Conservation (phyloP, 1,140 invertebrate genomes). For the Lordiphosa mommai region DNA sequence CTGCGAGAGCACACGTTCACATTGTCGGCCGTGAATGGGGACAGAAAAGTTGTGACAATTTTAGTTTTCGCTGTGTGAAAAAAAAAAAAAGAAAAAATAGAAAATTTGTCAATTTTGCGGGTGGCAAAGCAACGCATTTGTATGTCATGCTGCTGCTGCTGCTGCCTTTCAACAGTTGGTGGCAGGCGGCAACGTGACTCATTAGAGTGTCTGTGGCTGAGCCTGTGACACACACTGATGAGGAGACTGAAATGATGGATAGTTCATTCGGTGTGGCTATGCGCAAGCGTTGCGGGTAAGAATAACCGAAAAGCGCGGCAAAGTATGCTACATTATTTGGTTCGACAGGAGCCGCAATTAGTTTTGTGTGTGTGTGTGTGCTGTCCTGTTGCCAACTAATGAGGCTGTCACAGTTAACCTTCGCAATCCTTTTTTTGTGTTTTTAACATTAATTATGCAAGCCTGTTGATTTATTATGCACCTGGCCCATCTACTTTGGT, state of each 20-base stretch:
- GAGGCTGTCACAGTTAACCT: slow-evolving; percentile 29
- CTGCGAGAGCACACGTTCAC: slow-evolving; percentile 25
- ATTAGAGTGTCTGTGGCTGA: slow-evolving; percentile 27
- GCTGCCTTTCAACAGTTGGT: slow-evolving; percentile 46
- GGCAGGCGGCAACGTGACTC: slow-evolving; percentile 35
- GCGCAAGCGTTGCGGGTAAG: slow-evolving; percentile 72
- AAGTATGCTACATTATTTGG: slow-evolving; percentile 41
- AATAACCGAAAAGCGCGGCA: slow-evolving; percentile 16
- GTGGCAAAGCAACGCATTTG: slow-evolving; percentile 16
- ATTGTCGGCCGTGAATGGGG: slow-evolving; percentile 29
- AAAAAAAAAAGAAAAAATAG: slow-evolving; percentile 46
- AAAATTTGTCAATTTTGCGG: slow-evolving; percentile 42
- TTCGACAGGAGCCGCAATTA: slow-evolving; percentile 36
- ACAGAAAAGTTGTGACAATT: slow-evolving; percentile 33
- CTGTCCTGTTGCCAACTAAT: slow-evolving; percentile 31
- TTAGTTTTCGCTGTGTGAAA: slow-evolving; percentile 35
- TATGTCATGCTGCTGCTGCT: slow-evolving; percentile 22
- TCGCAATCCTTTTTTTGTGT: slow-evolving; percentile 31
- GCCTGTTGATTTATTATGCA: slow-evolving; percentile 65
- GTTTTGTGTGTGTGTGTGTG: slow-evolving; percentile 4
- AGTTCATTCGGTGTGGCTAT: slow-evolving; percentile 47
- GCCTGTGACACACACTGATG: slow-evolving; percentile 18
- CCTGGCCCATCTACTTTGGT: slow-evolving; percentile 36
- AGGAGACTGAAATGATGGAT: slow-evolving; percentile 51
- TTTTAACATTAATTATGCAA: slow-evolving; percentile 59